These are phyloP conservation scores for Neogobius melanostomus DNA, from an alignment of 2,113 vertebrate species.

Conservation along the genomic window DNA sequence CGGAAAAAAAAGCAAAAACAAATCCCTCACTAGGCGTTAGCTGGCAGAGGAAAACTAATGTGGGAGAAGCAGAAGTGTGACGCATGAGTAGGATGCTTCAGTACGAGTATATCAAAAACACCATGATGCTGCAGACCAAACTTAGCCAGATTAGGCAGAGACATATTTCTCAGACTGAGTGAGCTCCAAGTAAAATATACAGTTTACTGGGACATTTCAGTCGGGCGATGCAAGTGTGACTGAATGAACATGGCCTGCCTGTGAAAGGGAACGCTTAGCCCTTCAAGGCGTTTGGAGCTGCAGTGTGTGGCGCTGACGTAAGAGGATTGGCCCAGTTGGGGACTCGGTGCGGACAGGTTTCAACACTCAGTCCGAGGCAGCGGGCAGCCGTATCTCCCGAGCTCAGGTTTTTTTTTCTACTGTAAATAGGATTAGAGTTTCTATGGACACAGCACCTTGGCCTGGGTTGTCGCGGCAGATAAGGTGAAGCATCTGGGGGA, in stretches of 20 bases:
- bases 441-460: constrained; percentile 38
- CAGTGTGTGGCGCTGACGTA: constrained; percentile 51
- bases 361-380: constrained; percentile 38
- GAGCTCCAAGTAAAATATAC: background rate
- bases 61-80: background rate
- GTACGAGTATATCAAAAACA: too few relatives aligned
- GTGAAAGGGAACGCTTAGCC: constrained; percentile 45
- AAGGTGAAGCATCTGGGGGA: constrained; percentile 31
- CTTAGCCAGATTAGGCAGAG: too few relatives aligned
- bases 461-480: constrained; percentile 8
- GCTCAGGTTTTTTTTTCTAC: constrained; percentile 22
- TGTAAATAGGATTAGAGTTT: constrained; percentile 70
- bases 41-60: background rate
- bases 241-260: constrained; percentile 25
- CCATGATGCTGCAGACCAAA: too few relatives aligned
- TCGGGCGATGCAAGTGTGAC: background rate
- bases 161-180: background rate
- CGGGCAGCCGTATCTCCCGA: constrained; percentile 27
- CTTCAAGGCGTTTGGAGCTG: constrained; percentile 54
- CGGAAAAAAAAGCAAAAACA: too few relatives aligned
- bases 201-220: background rate
- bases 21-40: background rate
- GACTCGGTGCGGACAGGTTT: constrained; percentile 46
- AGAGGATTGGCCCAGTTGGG: constrained; percentile 67
- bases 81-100: background rate